Percentiles rank a stretch among this genome's conserved stretches.
Conservation (phyloP, 2,888 invertebrate species). For the Agrotis puta region DNA sequence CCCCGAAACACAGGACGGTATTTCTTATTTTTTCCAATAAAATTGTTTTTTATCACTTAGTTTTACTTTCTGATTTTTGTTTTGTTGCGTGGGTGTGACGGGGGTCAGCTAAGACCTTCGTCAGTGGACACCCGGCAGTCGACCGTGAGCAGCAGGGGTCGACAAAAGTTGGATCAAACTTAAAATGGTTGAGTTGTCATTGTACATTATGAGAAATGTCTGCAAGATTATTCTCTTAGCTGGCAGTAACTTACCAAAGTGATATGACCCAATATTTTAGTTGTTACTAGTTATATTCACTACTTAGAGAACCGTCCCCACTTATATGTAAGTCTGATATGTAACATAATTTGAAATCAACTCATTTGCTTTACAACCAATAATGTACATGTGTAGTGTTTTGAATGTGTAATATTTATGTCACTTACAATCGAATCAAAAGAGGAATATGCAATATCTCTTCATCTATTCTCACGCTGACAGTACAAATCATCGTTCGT, state of each 20-base stretch:
- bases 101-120: slow-evolving; percentile 53
- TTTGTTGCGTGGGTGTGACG: slow-evolving; percentile 67
- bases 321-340: background rate
- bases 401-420: too few relatives aligned
- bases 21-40: slow-evolving; percentile 26
- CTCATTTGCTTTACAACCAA: background rate
- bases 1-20: slow-evolving; percentile 4
- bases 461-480: slow-evolving; percentile 2
- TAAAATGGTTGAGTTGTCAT: background rate
- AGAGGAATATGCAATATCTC: background rate
- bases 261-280: background rate
- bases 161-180: background rate
- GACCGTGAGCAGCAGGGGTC: background rate
- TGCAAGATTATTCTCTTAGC: background rate
- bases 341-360: background rate
- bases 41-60: slow-evolving; percentile 54
- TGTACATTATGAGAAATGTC: background rate
- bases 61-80: slow-evolving; percentile 67
- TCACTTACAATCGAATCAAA: background rate
- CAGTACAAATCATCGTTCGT: slow-evolving; percentile 15
- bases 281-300: background rate
- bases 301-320: background rate
- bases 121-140: background rate
- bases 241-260: background rate
- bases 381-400: too few relatives aligned